Percentiles rank a stretch among this genome's conserved stretches.
phyloP scores from a whole-genome alignment of 1,140 invertebrate genomes.

The Saccostrea echinata region DNA sequence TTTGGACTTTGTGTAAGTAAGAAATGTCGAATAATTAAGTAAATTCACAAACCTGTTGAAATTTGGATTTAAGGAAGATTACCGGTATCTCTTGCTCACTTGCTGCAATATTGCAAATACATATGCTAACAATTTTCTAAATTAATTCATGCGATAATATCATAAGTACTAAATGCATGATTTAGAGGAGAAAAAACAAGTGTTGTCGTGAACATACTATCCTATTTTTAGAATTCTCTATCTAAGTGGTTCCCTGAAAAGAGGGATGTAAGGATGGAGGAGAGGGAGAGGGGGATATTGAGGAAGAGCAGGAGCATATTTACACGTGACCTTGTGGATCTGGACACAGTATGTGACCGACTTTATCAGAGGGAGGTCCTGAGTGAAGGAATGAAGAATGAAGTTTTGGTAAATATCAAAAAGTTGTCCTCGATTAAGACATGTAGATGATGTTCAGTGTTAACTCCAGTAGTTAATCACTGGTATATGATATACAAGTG shows the following conservation, averaged over 20 bases:
- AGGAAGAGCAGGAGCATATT: conserved; percentile 40
- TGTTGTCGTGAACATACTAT: not conserved
- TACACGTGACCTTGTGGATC: not conserved
- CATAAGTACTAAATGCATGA: too few species aligned
- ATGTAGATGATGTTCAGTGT: not conserved
- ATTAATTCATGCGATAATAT: too few species aligned
- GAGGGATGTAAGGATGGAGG: conserved; percentile 19
- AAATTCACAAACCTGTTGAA: too few species aligned
- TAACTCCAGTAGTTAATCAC: too few species aligned
- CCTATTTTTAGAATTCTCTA: not conserved
- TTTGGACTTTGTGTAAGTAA: too few species aligned
- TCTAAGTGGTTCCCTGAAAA: not conserved
- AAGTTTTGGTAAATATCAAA: conserved; percentile 34
- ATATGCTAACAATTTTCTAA: too few species aligned
- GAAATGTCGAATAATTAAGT: too few species aligned
- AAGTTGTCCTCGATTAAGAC: not conserved
- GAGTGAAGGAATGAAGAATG: conserved; percentile 24
- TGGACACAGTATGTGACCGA: conserved; percentile 38
- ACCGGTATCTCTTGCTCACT: too few species aligned
- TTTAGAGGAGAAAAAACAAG: too few species aligned
- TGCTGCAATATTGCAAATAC: too few species aligned
- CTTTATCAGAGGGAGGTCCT: not conserved
- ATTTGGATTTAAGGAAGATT: too few species aligned
- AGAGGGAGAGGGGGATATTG: not conserved
- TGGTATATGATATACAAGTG: not conserved